Percentiles rank a stretch among this genome's conserved stretches.
Evolutionary conservation across 2,797 vertebrate genomes (phyloP).

Genomic region (Pelochelys cantorii): DNA sequence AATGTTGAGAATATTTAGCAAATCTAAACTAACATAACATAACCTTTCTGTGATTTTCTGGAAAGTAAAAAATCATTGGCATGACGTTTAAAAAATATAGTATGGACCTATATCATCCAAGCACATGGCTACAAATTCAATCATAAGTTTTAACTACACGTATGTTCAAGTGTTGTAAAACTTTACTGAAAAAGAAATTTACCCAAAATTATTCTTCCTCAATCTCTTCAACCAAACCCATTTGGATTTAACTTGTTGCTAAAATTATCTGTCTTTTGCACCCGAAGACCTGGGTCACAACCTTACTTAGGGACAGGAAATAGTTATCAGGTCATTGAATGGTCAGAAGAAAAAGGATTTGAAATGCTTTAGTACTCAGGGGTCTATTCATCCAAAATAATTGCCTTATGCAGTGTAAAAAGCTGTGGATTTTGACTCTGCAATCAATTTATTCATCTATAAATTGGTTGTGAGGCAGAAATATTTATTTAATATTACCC

Average conservation of each 20-base stretch:
- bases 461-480: background rate
- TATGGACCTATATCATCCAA: slow-evolving; percentile 35
- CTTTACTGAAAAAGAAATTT: slow-evolving; percentile 71
- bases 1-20: background rate
- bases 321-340: slow-evolving; percentile 89
- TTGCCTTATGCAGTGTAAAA: slow-evolving; percentile 74
- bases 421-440: slow-evolving; percentile 40
- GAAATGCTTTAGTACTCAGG: slow-evolving; percentile 82
- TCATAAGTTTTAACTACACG: slow-evolving; percentile 64
- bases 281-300: slow-evolving; percentile 90
- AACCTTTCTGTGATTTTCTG: background rate
- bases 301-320: slow-evolving; percentile 90
- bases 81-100: slow-evolving; percentile 50
- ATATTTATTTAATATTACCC: background rate
- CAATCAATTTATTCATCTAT: slow-evolving; percentile 32
- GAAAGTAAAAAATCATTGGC: slow-evolving; percentile 25
- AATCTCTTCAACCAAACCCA: slow-evolving; percentile 70
- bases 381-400: slow-evolving; percentile 78
- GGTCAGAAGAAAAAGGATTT: slow-evolving; percentile 89
- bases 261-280: slow-evolving; percentile 90
- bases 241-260: slow-evolving; percentile 88
- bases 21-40: background rate
- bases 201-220: slow-evolving; percentile 56
- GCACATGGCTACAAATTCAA: slow-evolving; percentile 56
- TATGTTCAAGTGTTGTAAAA: slow-evolving; percentile 61